Percentiles rank a stretch among this genome's conserved stretches.
These are phyloP conservation scores for Calameuta pallipes DNA, from an alignment of 2,888 invertebrate genomes.

Conservation along the genomic window DNA sequence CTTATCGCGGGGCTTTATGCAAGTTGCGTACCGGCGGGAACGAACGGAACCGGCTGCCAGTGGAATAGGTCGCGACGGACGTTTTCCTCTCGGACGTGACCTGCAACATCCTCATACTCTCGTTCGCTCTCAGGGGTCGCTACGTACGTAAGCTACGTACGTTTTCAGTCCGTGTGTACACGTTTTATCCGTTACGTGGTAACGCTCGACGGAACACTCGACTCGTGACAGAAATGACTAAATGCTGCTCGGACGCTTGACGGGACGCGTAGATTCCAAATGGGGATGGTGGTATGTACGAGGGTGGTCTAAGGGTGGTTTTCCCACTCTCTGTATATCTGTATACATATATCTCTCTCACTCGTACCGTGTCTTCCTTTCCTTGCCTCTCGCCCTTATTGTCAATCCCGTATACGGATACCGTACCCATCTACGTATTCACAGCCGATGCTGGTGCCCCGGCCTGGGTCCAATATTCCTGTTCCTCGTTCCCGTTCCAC, in stretches of 20 bases:
- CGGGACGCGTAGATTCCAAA: not conserved
- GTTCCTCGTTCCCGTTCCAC: not conserved
- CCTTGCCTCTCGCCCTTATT: not conserved
- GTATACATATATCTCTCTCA: not conserved
- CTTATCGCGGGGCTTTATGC: not conserved
- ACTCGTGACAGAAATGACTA: conserved; percentile 66
- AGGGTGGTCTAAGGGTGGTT: conserved; percentile 28
- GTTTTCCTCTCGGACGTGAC: not conserved
- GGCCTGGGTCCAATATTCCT: not conserved
- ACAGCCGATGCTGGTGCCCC: not conserved
- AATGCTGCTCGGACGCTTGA: conserved; percentile 46
- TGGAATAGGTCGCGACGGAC: not conserved
- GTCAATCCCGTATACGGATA: not conserved
- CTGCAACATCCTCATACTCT: rapidly evolving
- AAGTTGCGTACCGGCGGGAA: not conserved
- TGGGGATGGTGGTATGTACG: conserved; percentile 11
- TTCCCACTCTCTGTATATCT: not conserved
- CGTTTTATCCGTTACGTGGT: conserved; percentile 44
- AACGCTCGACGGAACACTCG: conserved; percentile 49
- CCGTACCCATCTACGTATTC: not conserved
- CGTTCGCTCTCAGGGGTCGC: not conserved
- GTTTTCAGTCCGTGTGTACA: conserved; percentile 4
- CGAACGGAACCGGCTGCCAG: not conserved
- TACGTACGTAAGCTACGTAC: conserved; percentile 6
- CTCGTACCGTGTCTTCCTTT: not conserved